Evolutionary conservation across 1,140 invertebrate genomes (phyloP), one percentile per base, ranked within the genome.

Genomic region (Aphelenchoides besseyi): DNA sequence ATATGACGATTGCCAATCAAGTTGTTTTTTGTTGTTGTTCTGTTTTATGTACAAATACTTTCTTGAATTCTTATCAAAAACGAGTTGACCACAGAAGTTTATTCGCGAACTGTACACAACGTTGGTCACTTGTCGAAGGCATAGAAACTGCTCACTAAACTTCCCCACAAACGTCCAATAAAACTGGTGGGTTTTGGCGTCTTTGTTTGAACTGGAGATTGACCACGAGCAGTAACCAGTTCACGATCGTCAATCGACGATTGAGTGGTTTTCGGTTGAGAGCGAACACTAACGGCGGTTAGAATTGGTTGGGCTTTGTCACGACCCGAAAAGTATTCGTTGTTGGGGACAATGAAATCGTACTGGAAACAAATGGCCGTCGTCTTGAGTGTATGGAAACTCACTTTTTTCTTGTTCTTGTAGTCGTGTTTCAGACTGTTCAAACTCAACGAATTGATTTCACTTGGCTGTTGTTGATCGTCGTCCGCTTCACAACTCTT

Each of bases 21-120:
- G 18, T 68, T 68, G 16, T 9, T 28, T 68, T 53, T n/a, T 35
- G 35, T 68, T 68, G 36, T 28, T 54, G 54, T 69, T 12, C 32
- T 69, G 23, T 54, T 54, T n/a, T 69, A 18, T 30, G 12, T 2
- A 55, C n/a, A 57, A 12, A 36, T 64, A 23, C n/a, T 63, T 63
- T 41, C 5, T 41, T 8, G n/a, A 5, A 8, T 8, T 8, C 37
- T 41, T n/a, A 8, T 41, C n/a, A n/a, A n/a, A 41, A 41, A 41
- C n/a, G 37, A 8, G n/a, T 8, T 5, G 5, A n/a, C 5, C 37
- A 41, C 5, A n/a, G n/a, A 41, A 41, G 5, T 41, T 41, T 41
- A 41, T 41, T 41, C 5, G 37, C 5, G 5, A 41, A n/a, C n/a
- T n/a, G 5, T n/a, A 41, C 5, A 41, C 37, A n/a, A 41, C 37